phyloP scores from a whole-genome alignment of 2,113 vertebrate species.

The Apaloderma vittatum region DNA sequence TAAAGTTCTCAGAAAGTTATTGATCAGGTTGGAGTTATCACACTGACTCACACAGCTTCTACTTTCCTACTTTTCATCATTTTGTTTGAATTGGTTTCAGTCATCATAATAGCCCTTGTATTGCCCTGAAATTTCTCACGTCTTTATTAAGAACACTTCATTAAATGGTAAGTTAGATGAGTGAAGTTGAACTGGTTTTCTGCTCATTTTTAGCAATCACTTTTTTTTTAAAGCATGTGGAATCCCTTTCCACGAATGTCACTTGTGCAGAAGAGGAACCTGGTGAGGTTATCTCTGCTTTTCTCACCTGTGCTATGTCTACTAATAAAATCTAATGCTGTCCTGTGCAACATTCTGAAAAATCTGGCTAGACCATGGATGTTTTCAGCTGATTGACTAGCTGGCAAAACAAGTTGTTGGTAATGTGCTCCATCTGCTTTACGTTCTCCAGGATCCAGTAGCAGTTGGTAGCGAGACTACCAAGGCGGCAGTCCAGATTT shows the following conservation, averaged over 20 bases:
- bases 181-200: neutral
- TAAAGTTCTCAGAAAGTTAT: neutral
- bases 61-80: neutral
- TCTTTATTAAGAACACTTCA: neutral
- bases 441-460: conserved; percentile 56
- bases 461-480: conserved; percentile 37
- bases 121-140: neutral
- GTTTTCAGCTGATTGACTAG: conserved; percentile 42
- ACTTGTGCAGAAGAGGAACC: neutral
- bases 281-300: neutral
- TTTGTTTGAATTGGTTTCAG: neutral
- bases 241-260: neutral
- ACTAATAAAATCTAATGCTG: neutral
- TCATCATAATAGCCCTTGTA: neutral
- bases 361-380: neutral
- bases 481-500: conserved; percentile 45
- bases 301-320: neutral
- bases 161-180: neutral
- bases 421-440: conserved; percentile 62
- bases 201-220: neutral
- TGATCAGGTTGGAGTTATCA: neutral
- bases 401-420: conserved; percentile 39
- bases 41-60: neutral
- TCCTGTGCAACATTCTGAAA: neutral
- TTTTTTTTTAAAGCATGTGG: neutral